Conservation (phyloP, 2,888 invertebrate genomes). For the Drosophila algonquin region DNA sequence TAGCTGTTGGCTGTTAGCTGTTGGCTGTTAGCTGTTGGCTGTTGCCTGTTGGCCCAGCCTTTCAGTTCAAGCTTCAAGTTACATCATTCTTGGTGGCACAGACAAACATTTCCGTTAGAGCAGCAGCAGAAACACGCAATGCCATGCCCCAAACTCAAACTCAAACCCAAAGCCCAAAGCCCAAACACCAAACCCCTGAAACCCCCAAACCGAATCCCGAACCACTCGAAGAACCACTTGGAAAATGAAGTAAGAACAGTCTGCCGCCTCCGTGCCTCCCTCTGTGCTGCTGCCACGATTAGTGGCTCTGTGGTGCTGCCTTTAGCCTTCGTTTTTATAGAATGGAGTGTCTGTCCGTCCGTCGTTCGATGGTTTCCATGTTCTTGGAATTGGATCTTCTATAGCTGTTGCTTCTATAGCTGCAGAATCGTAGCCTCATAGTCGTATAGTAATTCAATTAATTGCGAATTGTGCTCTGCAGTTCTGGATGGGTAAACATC, state of each 20-base stretch:
- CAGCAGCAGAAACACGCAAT: conserved; percentile 46
- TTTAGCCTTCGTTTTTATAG: conserved; percentile 35
- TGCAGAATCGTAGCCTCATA: neutral
- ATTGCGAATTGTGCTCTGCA: conserved; percentile 27
- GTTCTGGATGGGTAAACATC: conserved; percentile 33
- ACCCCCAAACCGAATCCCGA: conserved; percentile 20
- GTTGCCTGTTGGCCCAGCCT: conserved; percentile 1
- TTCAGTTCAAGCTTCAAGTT: conserved; percentile 49
- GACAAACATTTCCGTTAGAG: conserved; percentile 73
- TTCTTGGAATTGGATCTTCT: conserved; percentile 33
- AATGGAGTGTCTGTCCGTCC: conserved; percentile 12
- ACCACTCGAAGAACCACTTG: conserved; percentile 38
- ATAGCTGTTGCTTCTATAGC: conserved; percentile 1
- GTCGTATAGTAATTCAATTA: conserved; percentile 37
- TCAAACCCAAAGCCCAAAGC: no score
- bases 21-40: neutral
- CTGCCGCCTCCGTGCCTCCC: neutral
- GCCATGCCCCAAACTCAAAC: conserved; percentile 54
- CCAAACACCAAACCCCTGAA: neutral
- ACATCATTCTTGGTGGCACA: conserved; percentile 49
- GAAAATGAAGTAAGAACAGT: conserved; percentile 32
- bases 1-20: neutral
- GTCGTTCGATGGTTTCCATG: neutral
- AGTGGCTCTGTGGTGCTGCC: neutral
- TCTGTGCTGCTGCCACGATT: neutral